phyloP scores from a whole-genome alignment of 2,888 invertebrate species.

The Tenodera sinensis region DNA sequence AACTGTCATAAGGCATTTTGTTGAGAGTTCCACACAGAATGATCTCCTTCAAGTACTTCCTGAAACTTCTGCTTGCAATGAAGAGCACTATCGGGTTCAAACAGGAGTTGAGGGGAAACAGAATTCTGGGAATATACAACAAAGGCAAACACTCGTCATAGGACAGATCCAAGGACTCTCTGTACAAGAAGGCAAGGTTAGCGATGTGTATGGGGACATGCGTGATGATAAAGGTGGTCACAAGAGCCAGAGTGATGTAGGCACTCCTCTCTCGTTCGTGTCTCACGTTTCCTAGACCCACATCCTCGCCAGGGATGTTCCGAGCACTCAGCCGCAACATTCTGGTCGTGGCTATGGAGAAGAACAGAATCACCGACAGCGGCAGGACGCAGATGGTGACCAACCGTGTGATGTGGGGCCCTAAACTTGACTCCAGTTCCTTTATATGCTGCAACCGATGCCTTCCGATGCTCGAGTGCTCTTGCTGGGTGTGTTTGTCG shows the following conservation, averaged over 20 bases:
- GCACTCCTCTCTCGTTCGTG: background rate
- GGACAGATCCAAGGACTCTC: background rate
- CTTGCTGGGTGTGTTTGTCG: background rate
- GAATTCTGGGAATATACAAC: background rate
- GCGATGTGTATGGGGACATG: background rate
- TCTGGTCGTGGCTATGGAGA: background rate
- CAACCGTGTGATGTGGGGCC: background rate
- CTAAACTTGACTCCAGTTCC: background rate
- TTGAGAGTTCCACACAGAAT: background rate
- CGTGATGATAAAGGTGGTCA: background rate
- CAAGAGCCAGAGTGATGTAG: background rate
- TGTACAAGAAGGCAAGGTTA: background rate
- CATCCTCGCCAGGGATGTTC: background rate
- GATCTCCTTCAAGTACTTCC: background rate
- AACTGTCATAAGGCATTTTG: background rate
- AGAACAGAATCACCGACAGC: background rate
- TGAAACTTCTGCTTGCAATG: background rate
- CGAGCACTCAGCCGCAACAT: background rate
- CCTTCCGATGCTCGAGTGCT: background rate
- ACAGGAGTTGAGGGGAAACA: background rate
- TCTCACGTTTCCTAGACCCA: background rate
- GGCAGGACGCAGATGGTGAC: background rate
- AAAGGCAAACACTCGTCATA: background rate
- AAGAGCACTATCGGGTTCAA: background rate
- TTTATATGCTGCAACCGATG: background rate